phyloP scores from a whole-genome alignment of 2,113 vertebrate species.

The Ahaetulla prasina region DNA sequence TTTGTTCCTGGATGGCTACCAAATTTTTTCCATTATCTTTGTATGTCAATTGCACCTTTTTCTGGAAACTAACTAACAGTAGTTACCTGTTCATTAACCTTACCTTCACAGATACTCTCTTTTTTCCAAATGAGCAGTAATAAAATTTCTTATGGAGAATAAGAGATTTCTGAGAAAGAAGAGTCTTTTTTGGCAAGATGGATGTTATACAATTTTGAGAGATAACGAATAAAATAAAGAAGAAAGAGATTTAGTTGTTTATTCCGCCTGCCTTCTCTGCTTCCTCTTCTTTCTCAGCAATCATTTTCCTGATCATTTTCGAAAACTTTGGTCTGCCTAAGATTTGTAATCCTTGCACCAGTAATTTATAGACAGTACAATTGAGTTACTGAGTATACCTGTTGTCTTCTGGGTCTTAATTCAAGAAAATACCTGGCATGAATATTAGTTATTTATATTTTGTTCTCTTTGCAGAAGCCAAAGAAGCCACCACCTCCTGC shows the following conservation, averaged over 20 bases:
- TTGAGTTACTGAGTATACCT: not conserved
- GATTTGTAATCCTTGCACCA: not conserved
- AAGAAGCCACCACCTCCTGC: conserved; percentile 82
- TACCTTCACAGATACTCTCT: not conserved
- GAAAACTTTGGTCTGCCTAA: no score
- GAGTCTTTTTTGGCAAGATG: not conserved
- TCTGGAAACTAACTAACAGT: not conserved
- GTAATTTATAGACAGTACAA: not conserved
- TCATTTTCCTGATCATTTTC: not conserved
- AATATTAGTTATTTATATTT: not conserved
- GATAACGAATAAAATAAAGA: not conserved
- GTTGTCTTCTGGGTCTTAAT: not conserved
- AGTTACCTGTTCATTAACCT: not conserved
- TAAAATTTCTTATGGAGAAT: not conserved
- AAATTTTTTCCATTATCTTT: not conserved
- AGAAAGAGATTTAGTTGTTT: not conserved
- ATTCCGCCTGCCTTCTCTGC: not conserved
- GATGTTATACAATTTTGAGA: not conserved
- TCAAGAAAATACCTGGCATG: not conserved
- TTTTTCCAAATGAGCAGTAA: not conserved
- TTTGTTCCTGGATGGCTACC: not conserved
- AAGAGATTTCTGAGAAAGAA: not conserved
- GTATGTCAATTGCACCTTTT: not conserved
- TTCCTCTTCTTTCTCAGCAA: not conserved
- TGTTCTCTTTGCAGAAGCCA: conserved; percentile 73